Base-by-base conservation (phyloP, 2,888 invertebrate species). In the Rhopalosiphum nymphaeae region DNA sequence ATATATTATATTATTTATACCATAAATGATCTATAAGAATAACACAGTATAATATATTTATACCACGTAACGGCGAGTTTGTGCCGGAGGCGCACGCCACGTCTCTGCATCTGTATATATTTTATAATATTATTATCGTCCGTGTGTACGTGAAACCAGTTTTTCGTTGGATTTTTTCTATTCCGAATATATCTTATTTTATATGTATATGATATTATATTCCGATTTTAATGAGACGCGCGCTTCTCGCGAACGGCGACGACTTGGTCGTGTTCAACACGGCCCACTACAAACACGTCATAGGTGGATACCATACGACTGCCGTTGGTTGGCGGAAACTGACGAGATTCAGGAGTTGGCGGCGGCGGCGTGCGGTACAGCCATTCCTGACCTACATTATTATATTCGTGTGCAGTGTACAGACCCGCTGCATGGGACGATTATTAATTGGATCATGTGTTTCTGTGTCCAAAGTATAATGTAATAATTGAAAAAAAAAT, bases 331-430 rank as follows among this genome's bases (percentile, higher is more conserved):
- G 46, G 86, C n/a, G 86, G 86, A 86, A 86, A 86, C 86, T 13
- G 29, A 53, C 10, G 53, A 49, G 10, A 56, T 21, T 36, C 46
- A 49, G 92, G n/a, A 88, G 46, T 92, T 67, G 67, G 42, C 25
- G 49, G 13, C 9, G 42, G 57, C 25, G 49, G 67, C 49, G 87
- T 93, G 57, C 89, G 36, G 78, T 93, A 93, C 61, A 26, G 25
- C 57, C 26, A 61, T 93, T 90, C 89, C n/a, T 90, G 93, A 93
- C 93, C 93, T 85, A 93, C 85, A 93, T 93, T 93, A 67, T 78
- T 78, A 2, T 78, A 78, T 78, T 78, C 36, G 21, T 78, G 36
- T 78, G 78, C 36, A 36, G 78, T 36, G 9, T 16, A 21, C 21
- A 7, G 36, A 36, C 78, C 36, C 21, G 21, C n/a, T 36, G 21